phyloP scores from a whole-genome alignment of 2,113 vertebrate species.

The Bubo blakistoni region DNA sequence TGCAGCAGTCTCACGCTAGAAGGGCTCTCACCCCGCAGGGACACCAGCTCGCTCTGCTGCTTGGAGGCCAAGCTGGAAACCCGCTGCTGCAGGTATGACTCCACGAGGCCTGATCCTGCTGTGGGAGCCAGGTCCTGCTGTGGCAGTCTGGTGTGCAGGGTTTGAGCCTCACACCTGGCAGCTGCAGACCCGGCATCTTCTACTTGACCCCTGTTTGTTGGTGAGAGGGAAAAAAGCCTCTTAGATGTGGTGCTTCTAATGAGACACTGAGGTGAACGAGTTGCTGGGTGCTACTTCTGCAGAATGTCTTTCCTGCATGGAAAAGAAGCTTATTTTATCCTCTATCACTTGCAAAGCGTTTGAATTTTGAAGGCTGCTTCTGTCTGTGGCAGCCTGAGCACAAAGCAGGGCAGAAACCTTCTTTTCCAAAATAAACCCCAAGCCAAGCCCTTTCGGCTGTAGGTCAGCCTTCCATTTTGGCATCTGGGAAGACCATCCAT shows the following conservation, averaged over 20 bases:
- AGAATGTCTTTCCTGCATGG: not conserved
- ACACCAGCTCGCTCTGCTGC: not conserved
- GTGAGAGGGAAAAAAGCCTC: not conserved
- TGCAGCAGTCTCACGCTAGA: fast-evolving
- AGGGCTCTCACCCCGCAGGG: not conserved
- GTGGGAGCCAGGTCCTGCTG: not conserved
- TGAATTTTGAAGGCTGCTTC: not conserved
- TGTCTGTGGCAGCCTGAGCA: not conserved
- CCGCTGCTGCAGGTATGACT: not conserved
- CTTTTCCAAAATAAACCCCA: not conserved
- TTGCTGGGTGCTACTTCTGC: not conserved
- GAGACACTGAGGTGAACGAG: not conserved
- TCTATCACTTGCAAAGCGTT: not conserved
- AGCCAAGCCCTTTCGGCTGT: not conserved
- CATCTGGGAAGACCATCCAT: not conserved
- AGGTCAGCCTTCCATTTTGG: not conserved
- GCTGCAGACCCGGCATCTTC: not conserved
- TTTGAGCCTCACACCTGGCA: not conserved
- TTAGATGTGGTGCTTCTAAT: not conserved
- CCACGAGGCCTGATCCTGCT: not conserved
- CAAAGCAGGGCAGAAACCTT: not conserved
- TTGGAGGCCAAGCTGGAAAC: not conserved
- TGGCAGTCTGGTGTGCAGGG: not conserved
- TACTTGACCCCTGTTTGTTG: not conserved
- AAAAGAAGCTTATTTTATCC: not conserved